Evolutionary conservation across 2,113 vertebrate genomes (phyloP).

Genomic region (Centropus unirufus): DNA sequence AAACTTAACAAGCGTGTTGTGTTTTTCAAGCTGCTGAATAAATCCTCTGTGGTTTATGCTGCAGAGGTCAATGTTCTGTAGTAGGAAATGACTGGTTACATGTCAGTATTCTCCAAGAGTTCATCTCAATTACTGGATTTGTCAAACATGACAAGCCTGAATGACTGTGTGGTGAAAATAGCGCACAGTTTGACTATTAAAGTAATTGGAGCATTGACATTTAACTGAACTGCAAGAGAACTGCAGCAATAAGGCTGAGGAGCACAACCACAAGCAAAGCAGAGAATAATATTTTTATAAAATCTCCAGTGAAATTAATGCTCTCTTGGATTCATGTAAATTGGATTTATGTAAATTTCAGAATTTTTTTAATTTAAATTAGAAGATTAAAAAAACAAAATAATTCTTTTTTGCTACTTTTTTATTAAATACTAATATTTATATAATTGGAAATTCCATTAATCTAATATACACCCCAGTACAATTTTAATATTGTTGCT

Average conservation of each 20-base stretch:
- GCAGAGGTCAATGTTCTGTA: constrained; percentile 42
- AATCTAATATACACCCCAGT: neutral
- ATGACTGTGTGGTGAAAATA: constrained; percentile 69
- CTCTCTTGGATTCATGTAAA: neutral
- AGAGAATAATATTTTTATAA: neutral
- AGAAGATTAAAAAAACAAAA: neutral
- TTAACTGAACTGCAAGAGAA: constrained; percentile 64
- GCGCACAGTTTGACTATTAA: constrained; percentile 72
- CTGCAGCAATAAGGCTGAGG: constrained; percentile 54
- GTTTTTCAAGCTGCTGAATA: constrained; percentile 41
- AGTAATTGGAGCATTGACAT: constrained; percentile 75
- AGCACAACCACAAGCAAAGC: constrained; percentile 17
- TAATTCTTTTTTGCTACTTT: neutral
- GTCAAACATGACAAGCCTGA: constrained; percentile 72
- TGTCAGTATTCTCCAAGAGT: constrained; percentile 66
- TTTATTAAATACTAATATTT: neutral
- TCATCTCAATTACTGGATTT: constrained; percentile 74
- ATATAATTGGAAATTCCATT: neutral
- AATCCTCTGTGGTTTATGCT: constrained; percentile 34
- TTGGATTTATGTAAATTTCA: neutral
- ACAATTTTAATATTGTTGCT: neutral
- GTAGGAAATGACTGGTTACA: constrained; percentile 63
- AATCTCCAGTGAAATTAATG: neutral
- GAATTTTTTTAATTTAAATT: neutral
- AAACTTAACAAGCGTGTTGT: constrained; percentile 29